Conservation (phyloP, 2,113 vertebrate species). For the cattle (Bos taurus) region ARS-UCD2.0 NC_037333.1:59369501-59370000, state of each 20-base stretch:
- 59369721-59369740: background rate
- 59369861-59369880: background rate
- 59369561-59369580: background rate
- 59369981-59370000: background rate
- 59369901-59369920: background rate
- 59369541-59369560: background rate
- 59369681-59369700: conserved; percentile 37
- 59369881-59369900: background rate
- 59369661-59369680: conserved; percentile 4
- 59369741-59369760: background rate
- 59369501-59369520: background rate
- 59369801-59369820: background rate
- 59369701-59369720: background rate
- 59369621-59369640: background rate
- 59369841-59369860: background rate
- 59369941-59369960: background rate
- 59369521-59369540: background rate
- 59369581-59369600: background rate
- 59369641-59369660: background rate
- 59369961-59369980: background rate
- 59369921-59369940: background rate
- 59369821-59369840: background rate
- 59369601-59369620: background rate
- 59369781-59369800: background rate
- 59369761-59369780: background rate